Evolutionary conservation across 2,888 invertebrate genomes (phyloP).

Genomic region (Odontothrips loti): DNA sequence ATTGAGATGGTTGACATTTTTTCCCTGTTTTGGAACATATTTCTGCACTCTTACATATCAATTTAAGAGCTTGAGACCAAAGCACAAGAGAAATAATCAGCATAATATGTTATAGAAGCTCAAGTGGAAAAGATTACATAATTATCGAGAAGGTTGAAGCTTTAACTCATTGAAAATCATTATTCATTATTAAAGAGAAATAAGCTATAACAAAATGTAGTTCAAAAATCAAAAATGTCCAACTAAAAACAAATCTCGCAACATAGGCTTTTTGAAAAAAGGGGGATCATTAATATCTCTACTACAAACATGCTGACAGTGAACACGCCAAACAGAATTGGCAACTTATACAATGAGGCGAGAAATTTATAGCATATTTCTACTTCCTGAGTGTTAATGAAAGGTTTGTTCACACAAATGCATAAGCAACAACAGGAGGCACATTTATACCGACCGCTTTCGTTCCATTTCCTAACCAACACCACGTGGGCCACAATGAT

Average conservation of each 20-base stretch:
- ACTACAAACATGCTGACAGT: background rate
- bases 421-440: conserved; percentile 25
- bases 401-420: conserved; percentile 26
- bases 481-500: conserved; percentile 81
- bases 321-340: background rate
- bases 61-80: too few relatives aligned
- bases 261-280: background rate
- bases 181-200: too few relatives aligned
- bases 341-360: background rate
- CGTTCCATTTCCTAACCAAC: conserved; percentile 70
- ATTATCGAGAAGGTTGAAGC: too few relatives aligned
- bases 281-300: background rate
- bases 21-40: too few relatives aligned
- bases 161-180: too few relatives aligned
- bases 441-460: conserved; percentile 58
- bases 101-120: too few relatives aligned
- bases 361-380: background rate
- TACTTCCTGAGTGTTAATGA: background rate
- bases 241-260: background rate
- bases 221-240: background rate
- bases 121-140: too few relatives aligned
- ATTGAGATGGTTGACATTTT: too few relatives aligned
- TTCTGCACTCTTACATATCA: too few relatives aligned
- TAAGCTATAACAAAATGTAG: background rate
- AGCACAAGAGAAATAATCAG: too few relatives aligned